Percentiles rank a stretch among this genome's conserved stretches.
Conservation (phyloP, 2,113 vertebrate species). For the Dromaius novaehollandiae region DNA sequence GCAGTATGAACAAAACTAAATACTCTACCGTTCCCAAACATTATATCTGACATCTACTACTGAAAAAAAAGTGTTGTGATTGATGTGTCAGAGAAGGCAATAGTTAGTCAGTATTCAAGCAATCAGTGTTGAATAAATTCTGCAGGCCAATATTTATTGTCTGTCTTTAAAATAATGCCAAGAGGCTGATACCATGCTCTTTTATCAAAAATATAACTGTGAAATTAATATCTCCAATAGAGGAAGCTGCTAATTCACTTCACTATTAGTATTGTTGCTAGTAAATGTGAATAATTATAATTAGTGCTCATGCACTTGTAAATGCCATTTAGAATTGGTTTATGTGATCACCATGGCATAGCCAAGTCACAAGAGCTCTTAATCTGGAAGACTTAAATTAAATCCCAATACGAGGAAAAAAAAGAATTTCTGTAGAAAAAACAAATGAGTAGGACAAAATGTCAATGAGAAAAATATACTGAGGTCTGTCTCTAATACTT, state of each 20-base stretch:
- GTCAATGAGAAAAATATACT: not conserved
- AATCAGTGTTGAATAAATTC: not conserved
- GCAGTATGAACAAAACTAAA: not conserved
- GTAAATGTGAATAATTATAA: not conserved
- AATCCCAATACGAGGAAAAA: not conserved
- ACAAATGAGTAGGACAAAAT: not conserved
- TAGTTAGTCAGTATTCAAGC: not conserved
- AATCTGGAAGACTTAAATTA: not conserved
- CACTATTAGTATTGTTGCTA: not conserved
- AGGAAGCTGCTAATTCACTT: not conserved
- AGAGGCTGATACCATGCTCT: not conserved
- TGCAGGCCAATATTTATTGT: not conserved
- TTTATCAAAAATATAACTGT: not conserved
- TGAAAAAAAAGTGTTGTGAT: not conserved
- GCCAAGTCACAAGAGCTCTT: not conserved
- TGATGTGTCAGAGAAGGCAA: not conserved
- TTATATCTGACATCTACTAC: not conserved
- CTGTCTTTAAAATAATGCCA: not conserved
- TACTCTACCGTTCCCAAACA: not conserved
- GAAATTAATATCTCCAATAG: not conserved
- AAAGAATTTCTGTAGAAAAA: not conserved
- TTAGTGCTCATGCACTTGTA: not conserved
- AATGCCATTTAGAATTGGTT: not conserved
- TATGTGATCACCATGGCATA: not conserved
- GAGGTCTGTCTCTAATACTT: too few species aligned